Evolutionary conservation across 2,888 invertebrate species (phyloP).

Genomic region (Aphidoletes aphidimyza): DNA sequence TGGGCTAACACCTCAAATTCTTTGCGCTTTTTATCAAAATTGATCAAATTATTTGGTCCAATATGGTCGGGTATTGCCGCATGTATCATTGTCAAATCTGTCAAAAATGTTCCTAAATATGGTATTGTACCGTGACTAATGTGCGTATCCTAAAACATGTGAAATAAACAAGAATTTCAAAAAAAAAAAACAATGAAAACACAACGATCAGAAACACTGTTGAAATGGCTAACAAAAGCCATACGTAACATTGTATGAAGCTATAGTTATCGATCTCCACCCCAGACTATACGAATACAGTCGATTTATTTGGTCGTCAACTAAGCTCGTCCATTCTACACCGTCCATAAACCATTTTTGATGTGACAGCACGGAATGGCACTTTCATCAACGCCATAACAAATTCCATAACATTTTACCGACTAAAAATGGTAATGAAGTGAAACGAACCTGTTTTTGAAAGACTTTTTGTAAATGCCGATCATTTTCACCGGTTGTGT

Average conservation of each 20-base stretch:
- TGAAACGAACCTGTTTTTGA: conserved; percentile 74
- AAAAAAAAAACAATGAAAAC: neutral
- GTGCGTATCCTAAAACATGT: conserved; percentile 70
- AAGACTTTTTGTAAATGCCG: conserved; percentile 86
- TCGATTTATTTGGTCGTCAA: too few relatives aligned
- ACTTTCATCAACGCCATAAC: too few relatives aligned
- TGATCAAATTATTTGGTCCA: conserved; percentile 83
- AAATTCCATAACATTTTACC: too few relatives aligned
- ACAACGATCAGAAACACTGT: neutral
- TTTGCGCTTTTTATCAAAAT: conserved; percentile 97
- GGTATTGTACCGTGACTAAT: conserved; percentile 96
- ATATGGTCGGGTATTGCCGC: conserved; percentile 88
- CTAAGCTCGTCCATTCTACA: too few relatives aligned
- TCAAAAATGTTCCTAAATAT: conserved; percentile 96
- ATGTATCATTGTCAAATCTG: conserved; percentile 98
- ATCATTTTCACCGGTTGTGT: conserved; percentile 89
- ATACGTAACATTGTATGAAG: too few relatives aligned
- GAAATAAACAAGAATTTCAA: conserved; percentile 55
- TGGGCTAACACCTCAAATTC: conserved; percentile 99
- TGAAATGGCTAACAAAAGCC: neutral
- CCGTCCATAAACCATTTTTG: too few relatives aligned
- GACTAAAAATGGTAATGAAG: too few relatives aligned
- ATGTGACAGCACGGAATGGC: too few relatives aligned
- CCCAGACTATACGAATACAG: neutral
- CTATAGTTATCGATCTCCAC: neutral